These are phyloP conservation scores for Koerneria pararmatus DNA, from an alignment of 2,888 invertebrate genomes.

Conservation along the genomic window DNA sequence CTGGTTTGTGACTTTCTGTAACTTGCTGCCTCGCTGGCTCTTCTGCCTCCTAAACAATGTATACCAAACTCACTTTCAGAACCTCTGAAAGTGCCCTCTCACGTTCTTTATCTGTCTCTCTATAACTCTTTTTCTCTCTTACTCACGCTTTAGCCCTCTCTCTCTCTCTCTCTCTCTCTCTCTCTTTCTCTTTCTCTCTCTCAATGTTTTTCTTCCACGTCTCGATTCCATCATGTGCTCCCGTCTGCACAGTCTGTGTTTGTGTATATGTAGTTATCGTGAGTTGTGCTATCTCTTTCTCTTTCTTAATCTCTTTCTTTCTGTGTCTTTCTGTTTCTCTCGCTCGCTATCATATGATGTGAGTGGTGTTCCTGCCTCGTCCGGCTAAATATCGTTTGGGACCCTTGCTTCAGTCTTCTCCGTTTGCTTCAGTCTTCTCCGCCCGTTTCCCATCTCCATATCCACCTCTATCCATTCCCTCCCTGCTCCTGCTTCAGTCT, in stretches of 20 bases:
- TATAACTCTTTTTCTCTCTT: too few relatives aligned
- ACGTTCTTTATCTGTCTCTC: too few relatives aligned
- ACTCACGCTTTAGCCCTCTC: not conserved
- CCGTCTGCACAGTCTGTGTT: not conserved
- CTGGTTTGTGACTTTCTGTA: conserved; percentile 11
- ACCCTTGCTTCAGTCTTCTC: conserved; percentile 7
- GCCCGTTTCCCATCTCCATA: too few relatives aligned
- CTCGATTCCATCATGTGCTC: too few relatives aligned
- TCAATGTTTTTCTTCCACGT: not conserved
- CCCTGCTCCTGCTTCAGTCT: too few relatives aligned
- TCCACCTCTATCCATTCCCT: too few relatives aligned
- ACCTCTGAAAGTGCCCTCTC: too few relatives aligned
- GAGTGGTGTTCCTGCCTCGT: not conserved
- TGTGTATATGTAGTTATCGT: not conserved
- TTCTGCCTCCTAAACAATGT: not conserved
- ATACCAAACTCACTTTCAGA: too few relatives aligned
- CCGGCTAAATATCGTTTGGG: not conserved
- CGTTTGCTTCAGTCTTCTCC: not conserved
- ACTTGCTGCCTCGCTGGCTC: conserved; percentile 7
- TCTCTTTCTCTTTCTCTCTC: conserved; percentile 2
- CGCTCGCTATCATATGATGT: conserved; percentile 6
- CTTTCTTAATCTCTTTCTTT: conserved; percentile 1
- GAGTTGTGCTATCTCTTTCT: not conserved
- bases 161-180: conserved; percentile 6
- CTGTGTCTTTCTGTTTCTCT: conserved; percentile 1